Evolutionary conservation across 1,140 invertebrate genomes (phyloP).

Genomic region (silkworm (Bombyx mori)): ASM3026992v2 NC_085133.1:3587001-3587500

Average conservation of each 20-base stretch:
- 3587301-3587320: slow-evolving; percentile 33
- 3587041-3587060: no score
- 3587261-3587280: slow-evolving; percentile 47
- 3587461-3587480: slow-evolving; percentile 60
- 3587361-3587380: slow-evolving; percentile 60
- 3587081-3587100: no score
- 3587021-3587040: no score
- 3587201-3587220: slow-evolving; percentile 46
- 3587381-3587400: slow-evolving; percentile 65
- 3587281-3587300: slow-evolving; percentile 55
- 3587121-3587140: slow-evolving; percentile 18
- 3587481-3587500: slow-evolving; percentile 54
- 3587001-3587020: no score
- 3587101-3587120: not conserved
- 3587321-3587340: slow-evolving; percentile 38
- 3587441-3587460: slow-evolving; percentile 46
- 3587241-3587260: slow-evolving; percentile 21
- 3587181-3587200: slow-evolving; percentile 47
- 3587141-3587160: slow-evolving; percentile 71
- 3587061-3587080: no score
- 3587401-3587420: slow-evolving; percentile 68
- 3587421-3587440: slow-evolving; percentile 62
- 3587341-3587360: slow-evolving; percentile 59
- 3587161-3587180: slow-evolving; percentile 59
- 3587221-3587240: slow-evolving; percentile 33